phyloP scores from a whole-genome alignment of 2,797 vertebrate species.

The Ctenopoma kingsleyae region DNA sequence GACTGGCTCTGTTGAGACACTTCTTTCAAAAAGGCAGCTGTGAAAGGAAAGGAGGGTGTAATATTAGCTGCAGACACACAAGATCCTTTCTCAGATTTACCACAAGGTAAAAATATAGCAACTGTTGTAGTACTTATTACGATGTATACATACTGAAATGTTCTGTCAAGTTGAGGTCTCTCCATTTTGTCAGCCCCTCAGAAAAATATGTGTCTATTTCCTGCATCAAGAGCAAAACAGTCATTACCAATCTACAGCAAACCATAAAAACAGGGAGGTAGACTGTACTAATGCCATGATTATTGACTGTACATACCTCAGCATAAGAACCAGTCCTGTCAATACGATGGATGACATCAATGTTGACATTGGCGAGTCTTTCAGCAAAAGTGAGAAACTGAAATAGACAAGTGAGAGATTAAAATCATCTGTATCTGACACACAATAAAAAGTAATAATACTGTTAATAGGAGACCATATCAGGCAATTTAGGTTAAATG shows the following conservation, averaged over 20 bases:
- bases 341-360: slow-evolving; percentile 96
- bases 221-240: slow-evolving; percentile 69
- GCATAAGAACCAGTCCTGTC: slow-evolving; percentile 91
- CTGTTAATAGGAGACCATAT: not conserved
- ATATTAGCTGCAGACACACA: not conserved
- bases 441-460: not conserved
- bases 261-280: not conserved
- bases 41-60: slow-evolving; percentile 4
- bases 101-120: not conserved
- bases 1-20: slow-evolving; percentile 93
- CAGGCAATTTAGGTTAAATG: not conserved
- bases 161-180: slow-evolving; percentile 93
- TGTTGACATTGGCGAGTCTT: slow-evolving; percentile 95
- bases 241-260: not conserved
- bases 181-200: slow-evolving; percentile 95
- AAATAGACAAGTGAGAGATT: slow-evolving; percentile 23
- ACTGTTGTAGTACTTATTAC: not conserved
- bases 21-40: slow-evolving; percentile 91
- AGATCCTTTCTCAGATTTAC: not conserved
- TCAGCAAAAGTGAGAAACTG: slow-evolving; percentile 98
- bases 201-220: slow-evolving; percentile 97
- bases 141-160: slow-evolving; percentile 89
- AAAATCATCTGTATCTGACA: no score
- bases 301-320: slow-evolving; percentile 86
- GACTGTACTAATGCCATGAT: no score